Percentiles rank a stretch among this genome's conserved stretches.
phyloP scores from a whole-genome alignment of 2,113 vertebrate species.

The Psilopogon haemacephalus region DNA sequence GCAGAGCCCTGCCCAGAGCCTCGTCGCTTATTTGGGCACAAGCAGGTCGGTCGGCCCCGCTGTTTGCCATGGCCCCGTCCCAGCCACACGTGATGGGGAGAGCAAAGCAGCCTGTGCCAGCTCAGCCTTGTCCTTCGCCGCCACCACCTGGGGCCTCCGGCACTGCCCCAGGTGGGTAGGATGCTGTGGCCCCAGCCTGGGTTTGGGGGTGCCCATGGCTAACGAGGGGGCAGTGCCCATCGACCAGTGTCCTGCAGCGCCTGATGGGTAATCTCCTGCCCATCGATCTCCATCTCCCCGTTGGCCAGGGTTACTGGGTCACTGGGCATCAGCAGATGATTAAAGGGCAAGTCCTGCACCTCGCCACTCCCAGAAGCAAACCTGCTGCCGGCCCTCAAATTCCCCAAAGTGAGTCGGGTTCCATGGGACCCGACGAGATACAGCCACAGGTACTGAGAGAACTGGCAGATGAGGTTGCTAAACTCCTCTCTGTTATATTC shows the following conservation, averaged over 20 bases:
- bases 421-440: too few species aligned
- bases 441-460: too few species aligned
- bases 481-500: too few species aligned
- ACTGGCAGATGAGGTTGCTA: too few species aligned
- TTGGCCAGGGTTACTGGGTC: constrained; percentile 15
- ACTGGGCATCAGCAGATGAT: background rate
- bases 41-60: background rate
- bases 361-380: background rate
- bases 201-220: background rate
- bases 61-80: background rate
- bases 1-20: background rate
- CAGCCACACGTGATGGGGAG: background rate
- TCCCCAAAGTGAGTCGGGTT: background rate
- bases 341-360: background rate
- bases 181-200: background rate
- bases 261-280: background rate
- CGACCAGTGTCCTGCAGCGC: background rate
- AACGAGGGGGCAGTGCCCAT: background rate
- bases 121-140: background rate
- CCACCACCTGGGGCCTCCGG: accelerated
- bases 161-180: background rate
- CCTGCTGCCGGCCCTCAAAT: accelerated
- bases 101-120: background rate
- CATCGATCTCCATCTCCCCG: background rate
- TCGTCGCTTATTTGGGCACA: background rate